A percentile compares a stretch with the other conserved stretches of the same genome.
phyloP scores from a whole-genome alignment of 2,797 vertebrate species.

The Sebastes cheni region DNA sequence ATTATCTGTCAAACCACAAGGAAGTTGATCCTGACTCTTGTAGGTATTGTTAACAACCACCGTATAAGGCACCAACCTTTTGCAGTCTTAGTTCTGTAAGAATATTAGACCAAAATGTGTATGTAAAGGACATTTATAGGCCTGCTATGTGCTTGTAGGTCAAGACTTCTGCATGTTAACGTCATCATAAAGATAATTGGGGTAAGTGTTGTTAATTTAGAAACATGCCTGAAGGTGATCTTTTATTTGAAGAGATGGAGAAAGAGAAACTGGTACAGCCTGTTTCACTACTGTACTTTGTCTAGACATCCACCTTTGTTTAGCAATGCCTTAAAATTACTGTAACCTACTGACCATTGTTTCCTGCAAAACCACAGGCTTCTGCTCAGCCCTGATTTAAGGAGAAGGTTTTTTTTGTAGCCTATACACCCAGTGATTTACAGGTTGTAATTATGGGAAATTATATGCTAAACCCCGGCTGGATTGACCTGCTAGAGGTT shows the following conservation, averaged over 20 bases:
- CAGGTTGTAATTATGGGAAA: background rate
- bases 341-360: background rate
- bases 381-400: background rate
- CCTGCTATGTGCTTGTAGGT: background rate
- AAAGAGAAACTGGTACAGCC: background rate
- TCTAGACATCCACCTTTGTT: background rate
- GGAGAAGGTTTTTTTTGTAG: background rate
- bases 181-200: background rate
- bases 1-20: background rate
- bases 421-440: background rate
- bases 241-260: background rate
- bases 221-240: background rate
- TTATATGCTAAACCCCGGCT: background rate
- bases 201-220: background rate
- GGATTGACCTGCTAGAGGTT: background rate
- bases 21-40: background rate
- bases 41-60: background rate
- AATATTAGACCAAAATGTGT: background rate
- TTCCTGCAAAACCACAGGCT: background rate
- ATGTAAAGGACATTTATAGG: background rate
- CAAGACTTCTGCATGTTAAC: background rate
- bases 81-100: background rate
- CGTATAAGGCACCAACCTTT: background rate
- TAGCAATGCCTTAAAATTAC: background rate
- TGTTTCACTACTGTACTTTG: background rate